These are phyloP conservation scores for Drosophila pegasa DNA, from an alignment of 2,888 invertebrate genomes.

Conservation along the genomic window DNA sequence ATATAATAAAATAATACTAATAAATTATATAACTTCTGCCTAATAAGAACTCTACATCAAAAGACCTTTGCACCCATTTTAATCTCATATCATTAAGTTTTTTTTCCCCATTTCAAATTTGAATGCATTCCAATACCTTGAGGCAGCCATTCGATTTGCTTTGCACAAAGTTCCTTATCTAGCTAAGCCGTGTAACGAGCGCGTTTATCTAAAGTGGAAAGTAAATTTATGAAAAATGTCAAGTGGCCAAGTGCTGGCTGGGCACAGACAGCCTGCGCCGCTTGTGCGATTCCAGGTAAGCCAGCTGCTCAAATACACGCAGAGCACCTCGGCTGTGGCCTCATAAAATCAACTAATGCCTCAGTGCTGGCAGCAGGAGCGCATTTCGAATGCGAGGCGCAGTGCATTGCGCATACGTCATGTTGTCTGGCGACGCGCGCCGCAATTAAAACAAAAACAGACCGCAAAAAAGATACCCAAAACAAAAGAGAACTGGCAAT, in stretches of 20 bases:
- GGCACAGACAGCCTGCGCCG: not conserved
- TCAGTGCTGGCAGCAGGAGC: constrained; percentile 12
- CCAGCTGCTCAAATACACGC: constrained; percentile 17
- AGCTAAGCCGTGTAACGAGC: not conserved
- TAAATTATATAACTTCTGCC: not conserved
- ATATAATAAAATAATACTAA: too few species aligned
- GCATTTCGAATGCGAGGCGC: constrained; percentile 60
- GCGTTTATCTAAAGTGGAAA: constrained; percentile 15
- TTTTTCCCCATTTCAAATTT: not conserved
- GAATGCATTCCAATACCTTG: not conserved
- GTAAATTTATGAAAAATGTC: constrained; percentile 8
- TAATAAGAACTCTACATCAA: not conserved
- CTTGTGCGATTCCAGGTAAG: constrained; percentile 39
- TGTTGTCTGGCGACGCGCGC: constrained; percentile 55
- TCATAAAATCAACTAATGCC: not conserved
- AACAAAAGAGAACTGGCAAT: constrained; percentile 20
- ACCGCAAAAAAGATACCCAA: constrained; percentile 8
- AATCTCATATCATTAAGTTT: not conserved
- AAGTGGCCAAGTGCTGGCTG: constrained; percentile 6
- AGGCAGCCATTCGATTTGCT: not conserved
- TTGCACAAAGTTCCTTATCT: not conserved
- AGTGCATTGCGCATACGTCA: constrained; percentile 73
- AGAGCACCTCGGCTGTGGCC: not conserved
- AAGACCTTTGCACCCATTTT: not conserved
- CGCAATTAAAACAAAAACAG: constrained; percentile 38